Conservation (phyloP, 2,113 vertebrate species). For the Alligator sinensis region DNA sequence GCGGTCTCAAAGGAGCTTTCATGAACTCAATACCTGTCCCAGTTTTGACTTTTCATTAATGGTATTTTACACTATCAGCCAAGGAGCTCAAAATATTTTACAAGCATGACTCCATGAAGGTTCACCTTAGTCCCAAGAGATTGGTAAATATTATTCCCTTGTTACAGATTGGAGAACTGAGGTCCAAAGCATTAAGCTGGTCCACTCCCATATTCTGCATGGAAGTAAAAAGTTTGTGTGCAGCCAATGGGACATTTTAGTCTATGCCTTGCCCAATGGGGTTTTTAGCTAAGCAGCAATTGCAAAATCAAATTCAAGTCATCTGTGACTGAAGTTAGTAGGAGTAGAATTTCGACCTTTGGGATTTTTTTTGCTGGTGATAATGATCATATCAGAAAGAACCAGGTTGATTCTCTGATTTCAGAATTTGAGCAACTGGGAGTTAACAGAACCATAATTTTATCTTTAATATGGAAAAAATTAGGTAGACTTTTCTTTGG, state of each 20-base stretch:
- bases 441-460: not conserved
- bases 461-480: not conserved
- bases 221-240: not conserved
- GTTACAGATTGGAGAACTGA: not conserved
- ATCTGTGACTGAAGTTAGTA: not conserved
- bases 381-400: not conserved
- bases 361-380: not conserved
- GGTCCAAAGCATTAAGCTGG: not conserved
- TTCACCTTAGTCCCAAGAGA: not conserved
- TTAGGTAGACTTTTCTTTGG: not conserved
- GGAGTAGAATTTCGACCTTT: not conserved
- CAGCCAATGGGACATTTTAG: not conserved
- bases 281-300: not conserved
- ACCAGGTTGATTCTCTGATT: not conserved
- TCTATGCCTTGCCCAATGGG: not conserved
- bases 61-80: not conserved
- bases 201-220: not conserved
- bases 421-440: not conserved
- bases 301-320: not conserved
- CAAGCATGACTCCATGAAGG: not conserved
- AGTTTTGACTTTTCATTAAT: not conserved
- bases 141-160: not conserved
- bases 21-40: not conserved
- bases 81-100: not conserved
- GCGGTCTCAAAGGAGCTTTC: not conserved